Evolutionary conservation across 1,140 invertebrate species (phyloP), one percentile per base, ranked within the genome.

Genomic region (Colletes gigas): DNA sequence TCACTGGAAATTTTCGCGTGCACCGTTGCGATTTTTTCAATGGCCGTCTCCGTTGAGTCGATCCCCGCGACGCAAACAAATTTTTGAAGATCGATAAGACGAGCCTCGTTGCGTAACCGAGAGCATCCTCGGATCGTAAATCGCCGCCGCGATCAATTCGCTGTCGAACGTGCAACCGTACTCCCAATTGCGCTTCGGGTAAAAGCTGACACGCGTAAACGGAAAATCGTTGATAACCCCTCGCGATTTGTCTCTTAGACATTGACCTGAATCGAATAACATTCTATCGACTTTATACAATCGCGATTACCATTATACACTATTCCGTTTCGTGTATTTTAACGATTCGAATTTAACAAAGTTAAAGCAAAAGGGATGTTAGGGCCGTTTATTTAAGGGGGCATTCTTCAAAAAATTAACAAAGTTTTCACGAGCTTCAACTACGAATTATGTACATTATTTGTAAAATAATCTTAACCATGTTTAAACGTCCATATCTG

Each of bases 211-310:
- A 50, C 14, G 15, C 19, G 6, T 7, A 12, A 81, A 63, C 15
- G 15, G 7, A 68, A 1, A 82, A 82, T 77, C 4, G 8, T 14
- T 2, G 84, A 82, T 82, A 82, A 85, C 70, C 70, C 72, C 15
- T 9, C 0, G 41, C 14, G 54, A 79, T 52, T 65, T 41, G 39
- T 17, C 6, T 14, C 10, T 66, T 82, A 65, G 59, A 84, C 68
- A 81, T 82, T 78, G 65, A 78, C 55, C 54, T 12, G 30, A 55
- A 30, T 44, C 39, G 30, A 55, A 81, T 39, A 70, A 78, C 59
- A 72, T 55, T 55, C n/a, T 39, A 72, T 54, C 15, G 3, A 14
- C 9, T 15, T 5, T 39, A 15, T 5, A 4, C 4, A 15, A 50
- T 0, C 7, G 6, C 17, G 41, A 39, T 47, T 21, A 67, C 4